These are phyloP conservation scores for Lepus americanus DNA, from an alignment of 2,113 vertebrate species.

Conservation along the genomic window DNA sequence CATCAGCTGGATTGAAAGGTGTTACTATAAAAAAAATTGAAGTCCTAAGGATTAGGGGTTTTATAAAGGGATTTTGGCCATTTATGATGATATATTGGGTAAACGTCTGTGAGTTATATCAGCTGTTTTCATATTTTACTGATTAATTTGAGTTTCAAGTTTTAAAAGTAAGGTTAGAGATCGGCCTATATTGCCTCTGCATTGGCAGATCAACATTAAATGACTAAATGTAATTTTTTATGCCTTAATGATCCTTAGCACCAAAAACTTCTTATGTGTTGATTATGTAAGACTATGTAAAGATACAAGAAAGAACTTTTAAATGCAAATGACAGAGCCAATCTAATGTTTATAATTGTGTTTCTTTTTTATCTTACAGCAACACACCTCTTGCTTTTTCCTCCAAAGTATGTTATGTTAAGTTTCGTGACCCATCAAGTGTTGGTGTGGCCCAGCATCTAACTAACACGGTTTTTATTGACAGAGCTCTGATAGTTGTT, in stretches of 20 bases:
- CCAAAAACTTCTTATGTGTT: constrained; percentile 21
- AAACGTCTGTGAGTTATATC: neutral
- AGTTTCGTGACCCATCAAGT: constrained; percentile 96
- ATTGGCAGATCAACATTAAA: constrained; percentile 18
- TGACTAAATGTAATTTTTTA: constrained; percentile 34
- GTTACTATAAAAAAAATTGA: too few relatives aligned
- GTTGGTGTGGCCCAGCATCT: constrained; percentile 99
- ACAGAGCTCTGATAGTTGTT: constrained; percentile 99
- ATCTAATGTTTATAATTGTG: constrained; percentile 73
- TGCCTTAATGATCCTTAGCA: constrained; percentile 32
- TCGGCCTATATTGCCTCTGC: constrained; percentile 1
- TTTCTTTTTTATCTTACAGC: constrained; percentile 89
- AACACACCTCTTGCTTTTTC: constrained; percentile 95
- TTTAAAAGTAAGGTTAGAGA: neutral
- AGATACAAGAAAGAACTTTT: constrained; percentile 63
- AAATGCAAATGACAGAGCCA: constrained; percentile 57
- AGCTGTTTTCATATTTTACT: constrained; percentile 35
- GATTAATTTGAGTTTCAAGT: constrained; percentile 44
- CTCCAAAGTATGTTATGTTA: constrained; percentile 99
- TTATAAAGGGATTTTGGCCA: constrained; percentile 16
- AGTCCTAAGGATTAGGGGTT: neutral
- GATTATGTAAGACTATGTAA: constrained; percentile 50
- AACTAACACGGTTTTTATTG: constrained; percentile 99
- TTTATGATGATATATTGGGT: neutral
- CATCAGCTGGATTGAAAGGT: neutral